A percentile compares a stretch with the other conserved stretches of the same genome.
Conservation (phyloP, 2,797 vertebrate genomes). For the Leptatherina wallacei region DNA sequence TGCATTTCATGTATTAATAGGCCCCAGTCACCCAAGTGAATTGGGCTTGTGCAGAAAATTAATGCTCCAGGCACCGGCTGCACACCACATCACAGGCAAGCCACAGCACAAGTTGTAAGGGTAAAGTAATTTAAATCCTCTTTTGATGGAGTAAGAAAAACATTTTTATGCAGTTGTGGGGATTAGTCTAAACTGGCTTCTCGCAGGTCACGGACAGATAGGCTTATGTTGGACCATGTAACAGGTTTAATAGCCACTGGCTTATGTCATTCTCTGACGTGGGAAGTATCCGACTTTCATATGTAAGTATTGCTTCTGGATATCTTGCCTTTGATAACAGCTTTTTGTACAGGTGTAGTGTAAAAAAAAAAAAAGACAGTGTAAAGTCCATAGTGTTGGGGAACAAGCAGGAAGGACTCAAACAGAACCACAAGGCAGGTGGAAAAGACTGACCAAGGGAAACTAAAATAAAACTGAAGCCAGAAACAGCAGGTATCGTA, state of each 20-base stretch:
- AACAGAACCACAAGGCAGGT: no score
- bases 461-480: background rate
- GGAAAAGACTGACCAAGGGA: no score
- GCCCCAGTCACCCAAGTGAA: constrained; percentile 26
- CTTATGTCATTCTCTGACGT: constrained; percentile 48
- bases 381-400: background rate
- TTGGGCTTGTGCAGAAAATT: constrained; percentile 52
- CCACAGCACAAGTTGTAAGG: constrained; percentile 52
- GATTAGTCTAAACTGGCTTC: constrained; percentile 79
- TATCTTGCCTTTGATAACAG: background rate
- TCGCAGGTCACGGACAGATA: constrained; percentile 76
- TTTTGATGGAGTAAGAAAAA: constrained; percentile 74
- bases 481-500: background rate
- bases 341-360: background rate
- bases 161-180: constrained; percentile 75
- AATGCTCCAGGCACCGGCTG: constrained; percentile 50
- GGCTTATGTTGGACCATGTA: constrained; percentile 77
- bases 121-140: constrained; percentile 80
- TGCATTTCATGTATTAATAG: constrained; percentile 29
- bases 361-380: background rate
- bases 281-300: constrained; percentile 45
- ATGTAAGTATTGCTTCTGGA: constrained; percentile 6
- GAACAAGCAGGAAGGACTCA: background rate
- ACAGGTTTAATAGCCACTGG: constrained; percentile 76
- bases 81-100: constrained; percentile 34